Conservation (phyloP, 2,113 vertebrate species). For the Syngnathus typhle region DNA sequence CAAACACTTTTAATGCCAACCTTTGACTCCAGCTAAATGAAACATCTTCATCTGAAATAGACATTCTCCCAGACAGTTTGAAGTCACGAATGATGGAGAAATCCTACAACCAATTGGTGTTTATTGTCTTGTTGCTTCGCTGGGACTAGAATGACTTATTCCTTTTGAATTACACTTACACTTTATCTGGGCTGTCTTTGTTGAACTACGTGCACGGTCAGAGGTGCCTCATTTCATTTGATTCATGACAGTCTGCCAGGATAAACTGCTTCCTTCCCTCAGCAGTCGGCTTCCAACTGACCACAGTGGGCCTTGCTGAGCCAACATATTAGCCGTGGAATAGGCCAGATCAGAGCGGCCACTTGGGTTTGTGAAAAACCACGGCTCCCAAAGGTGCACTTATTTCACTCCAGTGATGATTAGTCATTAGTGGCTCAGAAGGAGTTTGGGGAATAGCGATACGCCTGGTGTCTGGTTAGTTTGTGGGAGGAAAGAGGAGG, state of each 20-base stretch:
- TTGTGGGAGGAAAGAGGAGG: constrained; percentile 21
- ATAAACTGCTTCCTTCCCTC: constrained; percentile 41
- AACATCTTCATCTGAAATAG: not conserved
- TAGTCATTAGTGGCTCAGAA: constrained; percentile 29
- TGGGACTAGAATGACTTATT: constrained; percentile 5
- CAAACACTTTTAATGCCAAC: not conserved
- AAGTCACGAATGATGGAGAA: not conserved
- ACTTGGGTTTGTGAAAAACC: constrained; percentile 53
- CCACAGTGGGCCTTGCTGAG: constrained; percentile 41
- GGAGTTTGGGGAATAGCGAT: not conserved
- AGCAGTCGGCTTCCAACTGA: constrained; percentile 23
- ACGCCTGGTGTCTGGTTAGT: constrained; percentile 33
- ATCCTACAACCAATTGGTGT: not conserved
- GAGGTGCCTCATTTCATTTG: constrained; percentile 25
- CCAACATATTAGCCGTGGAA: constrained; percentile 49
- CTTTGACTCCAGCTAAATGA: not conserved
- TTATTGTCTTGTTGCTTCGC: not conserved
- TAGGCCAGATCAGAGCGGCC: constrained; percentile 46
- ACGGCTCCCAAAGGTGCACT: constrained; percentile 49
- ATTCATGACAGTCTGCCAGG: constrained; percentile 35
- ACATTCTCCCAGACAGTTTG: not conserved
- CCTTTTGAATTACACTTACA: constrained; percentile 4
- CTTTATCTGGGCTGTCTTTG: not conserved
- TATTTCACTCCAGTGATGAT: constrained; percentile 47
- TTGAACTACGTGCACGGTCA: not conserved